These are phyloP conservation scores for Propithecus deckenii DNA, from an alignment of 2,797 vertebrate species.

Conservation along the genomic window DNA sequence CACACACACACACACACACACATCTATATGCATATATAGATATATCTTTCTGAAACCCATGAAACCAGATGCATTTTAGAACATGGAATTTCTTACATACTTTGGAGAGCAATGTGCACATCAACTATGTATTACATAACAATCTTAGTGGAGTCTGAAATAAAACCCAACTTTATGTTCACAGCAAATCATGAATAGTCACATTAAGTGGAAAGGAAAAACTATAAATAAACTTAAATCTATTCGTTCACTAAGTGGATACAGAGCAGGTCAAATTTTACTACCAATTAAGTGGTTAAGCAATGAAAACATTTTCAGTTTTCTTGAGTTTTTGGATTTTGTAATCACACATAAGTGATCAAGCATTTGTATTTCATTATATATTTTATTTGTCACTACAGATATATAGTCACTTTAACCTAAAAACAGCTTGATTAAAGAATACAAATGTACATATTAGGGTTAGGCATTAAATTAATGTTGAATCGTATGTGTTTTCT, in stretches of 20 bases:
- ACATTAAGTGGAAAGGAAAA: not conserved
- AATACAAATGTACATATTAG: not conserved
- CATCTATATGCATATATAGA: not conserved
- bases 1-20: no score
- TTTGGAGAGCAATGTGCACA: not conserved
- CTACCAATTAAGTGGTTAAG: not conserved
- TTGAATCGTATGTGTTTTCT: not conserved
- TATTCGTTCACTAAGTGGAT: not conserved
- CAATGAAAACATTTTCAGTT: not conserved
- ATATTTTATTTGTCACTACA: not conserved
- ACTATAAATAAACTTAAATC: not conserved
- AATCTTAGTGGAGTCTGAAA: not conserved
- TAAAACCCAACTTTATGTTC: not conserved
- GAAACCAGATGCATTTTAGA: not conserved
- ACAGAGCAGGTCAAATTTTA: not conserved
- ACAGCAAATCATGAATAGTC: conserved; percentile 5
- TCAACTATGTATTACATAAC: not conserved
- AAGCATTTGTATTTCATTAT: not conserved
- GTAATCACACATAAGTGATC: not conserved
- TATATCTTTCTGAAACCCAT: not conserved
- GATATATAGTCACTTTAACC: not conserved
- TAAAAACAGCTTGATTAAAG: not conserved
- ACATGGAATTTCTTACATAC: not conserved
- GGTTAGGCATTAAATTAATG: not conserved
- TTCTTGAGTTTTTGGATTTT: not conserved